Evolutionary conservation across 1,140 invertebrate species (phyloP).

Genomic region (Zaprionus inermis): DNA sequence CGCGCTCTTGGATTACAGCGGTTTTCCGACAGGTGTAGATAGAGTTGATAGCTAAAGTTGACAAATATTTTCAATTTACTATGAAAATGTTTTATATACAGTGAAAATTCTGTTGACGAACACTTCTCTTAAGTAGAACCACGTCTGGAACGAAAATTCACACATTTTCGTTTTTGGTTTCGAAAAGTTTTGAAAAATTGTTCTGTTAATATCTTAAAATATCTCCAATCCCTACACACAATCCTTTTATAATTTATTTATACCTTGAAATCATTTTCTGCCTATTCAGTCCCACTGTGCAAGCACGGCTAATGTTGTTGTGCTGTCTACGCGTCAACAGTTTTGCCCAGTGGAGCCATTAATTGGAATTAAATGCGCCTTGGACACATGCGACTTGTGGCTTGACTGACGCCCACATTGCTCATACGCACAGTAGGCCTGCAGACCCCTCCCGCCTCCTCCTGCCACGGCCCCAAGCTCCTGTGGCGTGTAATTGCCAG

Average conservation of each 20-base stretch:
- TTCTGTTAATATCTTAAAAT: too few relatives aligned
- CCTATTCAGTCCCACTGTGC: constrained; percentile 9
- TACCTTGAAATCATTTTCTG: neutral
- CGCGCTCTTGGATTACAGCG: neutral
- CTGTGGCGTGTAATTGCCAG: constrained; percentile 56
- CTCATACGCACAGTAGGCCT: constrained; percentile 46
- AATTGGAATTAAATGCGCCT: constrained; percentile 32
- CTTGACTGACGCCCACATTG: constrained; percentile 35
- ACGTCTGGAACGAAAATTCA: too few relatives aligned
- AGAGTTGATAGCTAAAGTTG: neutral
- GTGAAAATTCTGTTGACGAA: neutral
- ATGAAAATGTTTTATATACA: neutral
- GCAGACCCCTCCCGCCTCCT: neutral
- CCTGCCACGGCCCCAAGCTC: too few relatives aligned
- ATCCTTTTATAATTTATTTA: neutral
- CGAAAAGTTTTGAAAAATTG: too few relatives aligned
- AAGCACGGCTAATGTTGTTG: constrained; percentile 1
- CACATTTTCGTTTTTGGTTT: too few relatives aligned
- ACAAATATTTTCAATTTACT: neutral
- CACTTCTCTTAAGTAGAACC: too few relatives aligned
- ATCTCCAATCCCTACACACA: too few relatives aligned
- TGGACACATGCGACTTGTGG: constrained; percentile 11
- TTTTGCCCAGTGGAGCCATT: constrained; percentile 30
- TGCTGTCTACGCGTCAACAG: constrained; percentile 13
- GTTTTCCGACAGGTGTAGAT: neutral